phyloP scores from a whole-genome alignment of 2,797 vertebrate species.

The Psittacula derbiana region DNA sequence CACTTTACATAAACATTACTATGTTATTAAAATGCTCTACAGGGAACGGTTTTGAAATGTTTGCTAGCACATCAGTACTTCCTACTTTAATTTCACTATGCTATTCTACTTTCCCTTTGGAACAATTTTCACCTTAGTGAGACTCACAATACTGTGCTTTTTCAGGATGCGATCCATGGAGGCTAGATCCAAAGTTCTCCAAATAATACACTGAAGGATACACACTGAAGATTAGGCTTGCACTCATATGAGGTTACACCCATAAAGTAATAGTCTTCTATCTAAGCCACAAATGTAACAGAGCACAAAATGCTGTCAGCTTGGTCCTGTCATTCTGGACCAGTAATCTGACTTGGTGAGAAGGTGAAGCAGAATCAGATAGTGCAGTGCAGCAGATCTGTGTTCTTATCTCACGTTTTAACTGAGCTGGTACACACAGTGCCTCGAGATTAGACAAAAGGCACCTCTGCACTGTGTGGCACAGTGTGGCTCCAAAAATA shows the following conservation, averaged over 20 bases:
- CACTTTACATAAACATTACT: slow-evolving; percentile 85
- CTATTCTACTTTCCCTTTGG: neutral
- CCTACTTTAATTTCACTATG: slow-evolving; percentile 54
- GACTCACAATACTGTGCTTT: neutral
- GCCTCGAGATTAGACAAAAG: neutral
- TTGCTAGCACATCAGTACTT: slow-evolving; percentile 61
- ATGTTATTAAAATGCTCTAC: slow-evolving; percentile 75
- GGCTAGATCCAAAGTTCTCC: neutral
- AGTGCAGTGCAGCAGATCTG: neutral
- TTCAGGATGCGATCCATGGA: neutral
- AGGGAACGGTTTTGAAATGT: slow-evolving; percentile 60
- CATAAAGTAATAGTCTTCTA: neutral
- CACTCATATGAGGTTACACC: neutral
- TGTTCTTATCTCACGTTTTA: neutral
- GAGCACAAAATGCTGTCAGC: neutral
- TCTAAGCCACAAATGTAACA: neutral
- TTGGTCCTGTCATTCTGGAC: neutral
- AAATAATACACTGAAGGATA: neutral
- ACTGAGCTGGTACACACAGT: neutral
- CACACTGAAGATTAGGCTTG: neutral
- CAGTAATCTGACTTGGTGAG: neutral
- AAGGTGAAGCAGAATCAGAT: slow-evolving; percentile 16
- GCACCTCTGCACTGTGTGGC: neutral
- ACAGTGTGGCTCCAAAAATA: neutral
- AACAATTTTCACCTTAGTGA: slow-evolving; percentile 31